Evolutionary conservation across 2,797 vertebrate genomes (phyloP).

Genomic region (Perodicticus potto): DNA sequence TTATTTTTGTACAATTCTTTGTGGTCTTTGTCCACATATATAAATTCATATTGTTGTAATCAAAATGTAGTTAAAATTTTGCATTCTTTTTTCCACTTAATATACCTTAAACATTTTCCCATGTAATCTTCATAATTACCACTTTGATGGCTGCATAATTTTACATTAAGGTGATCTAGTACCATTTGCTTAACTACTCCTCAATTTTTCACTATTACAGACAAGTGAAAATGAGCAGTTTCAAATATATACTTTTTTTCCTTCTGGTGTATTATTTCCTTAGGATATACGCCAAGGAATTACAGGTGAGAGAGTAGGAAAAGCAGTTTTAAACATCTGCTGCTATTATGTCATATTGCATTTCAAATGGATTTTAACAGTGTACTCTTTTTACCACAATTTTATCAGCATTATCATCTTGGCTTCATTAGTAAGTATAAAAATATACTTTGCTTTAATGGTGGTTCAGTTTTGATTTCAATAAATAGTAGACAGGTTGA

Average conservation of each 20-base stretch:
- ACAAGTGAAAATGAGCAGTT: slow-evolving; percentile 61
- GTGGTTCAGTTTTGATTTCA: slow-evolving; percentile 59
- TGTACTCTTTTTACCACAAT: neutral
- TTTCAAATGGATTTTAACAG: slow-evolving; percentile 38
- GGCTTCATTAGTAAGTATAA: slow-evolving; percentile 52
- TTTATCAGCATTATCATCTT: slow-evolving; percentile 37
- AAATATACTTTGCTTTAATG: slow-evolving; percentile 54
- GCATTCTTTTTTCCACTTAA: slow-evolving; percentile 51
- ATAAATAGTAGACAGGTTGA: slow-evolving; percentile 29
- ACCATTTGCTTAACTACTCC: slow-evolving; percentile 55
- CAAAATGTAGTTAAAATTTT: slow-evolving; percentile 59
- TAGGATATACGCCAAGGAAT: neutral
- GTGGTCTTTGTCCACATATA: neutral
- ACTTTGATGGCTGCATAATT: slow-evolving; percentile 30
- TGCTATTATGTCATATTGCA: neutral
- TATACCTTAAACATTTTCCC: slow-evolving; percentile 60
- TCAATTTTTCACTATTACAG: slow-evolving; percentile 63
- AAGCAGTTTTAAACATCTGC: neutral
- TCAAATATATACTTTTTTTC: slow-evolving; percentile 47
- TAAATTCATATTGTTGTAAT: slow-evolving; percentile 22
- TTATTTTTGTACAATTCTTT: slow-evolving; percentile 14
- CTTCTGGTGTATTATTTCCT: slow-evolving; percentile 46
- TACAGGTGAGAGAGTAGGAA: neutral
- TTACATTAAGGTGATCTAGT: slow-evolving; percentile 52
- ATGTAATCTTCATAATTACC: slow-evolving; percentile 55